phyloP scores from a whole-genome alignment of 2,888 invertebrate species.

The Lepidocyrtinus sp. region DNA sequence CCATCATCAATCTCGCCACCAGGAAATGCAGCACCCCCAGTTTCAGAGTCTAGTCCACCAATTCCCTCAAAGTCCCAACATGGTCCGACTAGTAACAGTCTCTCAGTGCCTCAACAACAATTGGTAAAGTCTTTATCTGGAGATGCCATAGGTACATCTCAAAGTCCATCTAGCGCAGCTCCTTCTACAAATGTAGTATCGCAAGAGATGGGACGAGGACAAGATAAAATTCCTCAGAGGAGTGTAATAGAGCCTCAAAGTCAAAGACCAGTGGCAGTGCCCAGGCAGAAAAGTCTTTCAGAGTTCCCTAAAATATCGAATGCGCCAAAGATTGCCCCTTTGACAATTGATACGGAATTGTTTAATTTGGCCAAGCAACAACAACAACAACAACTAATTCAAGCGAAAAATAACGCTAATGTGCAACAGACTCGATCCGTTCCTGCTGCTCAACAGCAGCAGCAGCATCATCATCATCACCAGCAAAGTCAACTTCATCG shows the following conservation, averaged over 20 bases:
- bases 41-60: slow-evolving; percentile 30
- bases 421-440: neutral
- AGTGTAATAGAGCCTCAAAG: neutral
- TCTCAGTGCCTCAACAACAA: slow-evolving; percentile 61
- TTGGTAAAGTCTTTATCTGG: slow-evolving; percentile 68
- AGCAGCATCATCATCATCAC: slow-evolving; percentile 34
- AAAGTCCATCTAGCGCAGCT: too few species aligned
- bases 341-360: slow-evolving; percentile 58
- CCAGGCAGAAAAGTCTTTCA: slow-evolving; percentile 68
- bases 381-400: neutral
- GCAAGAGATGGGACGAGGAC: neutral
- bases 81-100: slow-evolving; percentile 37
- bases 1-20: slow-evolving; percentile 56
- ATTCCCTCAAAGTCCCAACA: slow-evolving; percentile 35
- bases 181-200: neutral
- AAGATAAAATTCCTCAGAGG: neutral
- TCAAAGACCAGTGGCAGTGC: slow-evolving; percentile 52
- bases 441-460: neutral
- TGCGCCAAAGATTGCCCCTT: slow-evolving; percentile 41
- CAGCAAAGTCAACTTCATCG: too few species aligned
- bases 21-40: slow-evolving; percentile 20
- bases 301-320: slow-evolving; percentile 60
- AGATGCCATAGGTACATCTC: slow-evolving; percentile 57
- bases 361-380: neutral
- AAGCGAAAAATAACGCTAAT: neutral